A percentile compares a stretch with the other conserved stretches of the same genome.
phyloP scores from a whole-genome alignment of 2,113 vertebrate species.

The Pterocles gutturalis region DNA sequence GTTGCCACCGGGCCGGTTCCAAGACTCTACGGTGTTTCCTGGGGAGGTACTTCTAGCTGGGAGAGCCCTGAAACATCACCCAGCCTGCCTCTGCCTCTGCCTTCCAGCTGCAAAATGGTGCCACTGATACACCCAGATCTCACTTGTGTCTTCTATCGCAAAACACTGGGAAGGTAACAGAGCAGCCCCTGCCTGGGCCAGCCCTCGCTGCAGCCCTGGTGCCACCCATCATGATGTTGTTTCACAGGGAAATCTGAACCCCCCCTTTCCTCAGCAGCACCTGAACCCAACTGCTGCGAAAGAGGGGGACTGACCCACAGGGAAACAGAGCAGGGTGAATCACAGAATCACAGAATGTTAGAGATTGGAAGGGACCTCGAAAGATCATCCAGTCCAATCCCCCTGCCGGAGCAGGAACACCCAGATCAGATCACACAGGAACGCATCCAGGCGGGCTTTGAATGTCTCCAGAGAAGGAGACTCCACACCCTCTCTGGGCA shows the following conservation, averaged over 20 bases:
- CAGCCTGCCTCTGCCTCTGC: too few relatives aligned
- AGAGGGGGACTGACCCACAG: accelerated
- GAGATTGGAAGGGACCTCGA: too few relatives aligned
- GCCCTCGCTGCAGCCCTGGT: not conserved
- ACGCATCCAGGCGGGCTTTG: too few relatives aligned
- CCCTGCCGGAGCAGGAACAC: too few relatives aligned
- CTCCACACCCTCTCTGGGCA: too few relatives aligned
- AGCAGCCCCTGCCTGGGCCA: too few relatives aligned
- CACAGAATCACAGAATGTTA: too few relatives aligned
- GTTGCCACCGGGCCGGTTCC: not conserved
- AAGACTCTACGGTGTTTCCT: accelerated
- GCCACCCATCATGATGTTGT: accelerated
- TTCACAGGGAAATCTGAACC: accelerated
- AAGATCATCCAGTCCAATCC: too few relatives aligned
- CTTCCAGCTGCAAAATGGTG: too few relatives aligned
- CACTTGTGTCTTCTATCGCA: accelerated
- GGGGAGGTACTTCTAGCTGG: not conserved
- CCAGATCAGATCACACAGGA: too few relatives aligned
- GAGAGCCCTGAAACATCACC: not conserved
- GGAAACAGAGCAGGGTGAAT: accelerated
- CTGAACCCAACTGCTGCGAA: accelerated
- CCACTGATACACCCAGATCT: accelerated
- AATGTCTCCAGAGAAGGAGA: too few relatives aligned
- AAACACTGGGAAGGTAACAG: too few relatives aligned
- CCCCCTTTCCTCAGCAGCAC: not conserved